A percentile compares a stretch with the other conserved stretches of the same genome.
Evolutionary conservation across 2,113 vertebrate species (phyloP).

Genomic region (Boulengeromyrus knoepffleri): DNA sequence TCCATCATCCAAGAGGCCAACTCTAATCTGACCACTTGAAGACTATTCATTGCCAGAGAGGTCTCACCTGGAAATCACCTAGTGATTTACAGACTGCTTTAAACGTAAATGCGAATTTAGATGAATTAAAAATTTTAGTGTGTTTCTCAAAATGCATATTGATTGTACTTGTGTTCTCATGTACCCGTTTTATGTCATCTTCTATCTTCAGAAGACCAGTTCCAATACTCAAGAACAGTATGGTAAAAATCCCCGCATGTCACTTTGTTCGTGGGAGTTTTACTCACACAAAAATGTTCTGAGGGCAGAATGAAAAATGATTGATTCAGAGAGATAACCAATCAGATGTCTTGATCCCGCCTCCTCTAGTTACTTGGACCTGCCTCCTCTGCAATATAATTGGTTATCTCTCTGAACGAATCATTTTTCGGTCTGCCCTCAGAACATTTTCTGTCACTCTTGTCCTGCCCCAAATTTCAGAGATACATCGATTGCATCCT

Average conservation of each 20-base stretch:
- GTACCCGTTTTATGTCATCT: background rate
- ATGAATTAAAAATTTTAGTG: background rate
- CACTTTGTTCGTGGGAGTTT: background rate
- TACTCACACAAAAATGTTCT: no score
- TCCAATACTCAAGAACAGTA: no score
- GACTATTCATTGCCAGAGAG: constrained; percentile 17
- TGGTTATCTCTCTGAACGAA: no score
- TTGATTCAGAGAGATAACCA: no score
- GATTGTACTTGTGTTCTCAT: background rate
- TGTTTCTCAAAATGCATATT: background rate
- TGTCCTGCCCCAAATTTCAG: background rate
- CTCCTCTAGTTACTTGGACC: no score
- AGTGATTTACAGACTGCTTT: background rate
- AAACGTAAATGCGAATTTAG: background rate
- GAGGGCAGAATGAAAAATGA: no score
- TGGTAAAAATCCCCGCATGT: background rate
- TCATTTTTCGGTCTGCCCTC: no score
- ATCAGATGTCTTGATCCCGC: no score
- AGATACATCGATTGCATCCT: background rate
- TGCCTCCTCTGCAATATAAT: no score
- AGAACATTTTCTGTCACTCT: no score
- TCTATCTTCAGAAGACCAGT: no score
- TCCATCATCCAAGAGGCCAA: background rate
- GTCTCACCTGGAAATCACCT: constrained; percentile 8
- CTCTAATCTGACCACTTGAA: constrained; percentile 13